Base-by-base conservation (phyloP, 2,113 vertebrate genomes). In the Isurus oxyrinchus region DNA sequence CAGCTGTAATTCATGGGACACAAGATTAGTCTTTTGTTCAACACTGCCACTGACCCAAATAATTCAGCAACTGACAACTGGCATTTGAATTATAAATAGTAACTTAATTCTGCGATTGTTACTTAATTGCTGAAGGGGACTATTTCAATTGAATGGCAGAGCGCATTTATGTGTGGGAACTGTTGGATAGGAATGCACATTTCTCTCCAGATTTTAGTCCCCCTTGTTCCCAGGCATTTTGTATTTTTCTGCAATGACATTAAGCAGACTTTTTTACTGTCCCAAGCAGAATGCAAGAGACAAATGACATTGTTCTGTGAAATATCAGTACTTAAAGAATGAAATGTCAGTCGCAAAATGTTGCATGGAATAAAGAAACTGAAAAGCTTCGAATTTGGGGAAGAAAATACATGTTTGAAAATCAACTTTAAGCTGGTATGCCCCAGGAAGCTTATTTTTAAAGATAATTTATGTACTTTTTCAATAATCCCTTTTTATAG, bases 11-110 rank as follows among this genome's bases (percentile, higher is more conserved):
- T 94, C 59, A 63, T 40, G 59, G 59, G 90, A 94, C 59, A 94
- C 14, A 10, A 94, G 90, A 6, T 94, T 63, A 44, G 90, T 40
- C 90, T 23, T 61, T 94, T 94, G 59, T 94, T 94, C 90, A 66
- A 40, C 90, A 40, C 61, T 94, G 19, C 59, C 90, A 94, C 35
- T 94, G 90, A 94, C 90, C 90, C 90, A 7, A 59, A 40, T 94
- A 94, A 94, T 94, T 94, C 35, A 63, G 19, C 25, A 94, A 66
- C 59, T 94, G 35, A 40, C 90, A 94, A 94, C n/a, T 63, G 90
- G 35, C 90, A 94, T 40, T 94, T 63, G 35, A 63, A 63, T 94
- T 66, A 94, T 94, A 63, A 66, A 63, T 66, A n/a, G 57, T 84
- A 44, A 84, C 59, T 40, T 63, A 23, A 40, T 94, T 63, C 90